These are phyloP conservation scores for Branchinecta sandiegonensis DNA, from an alignment of 2,888 invertebrate species.

Conservation along the genomic window DNA sequence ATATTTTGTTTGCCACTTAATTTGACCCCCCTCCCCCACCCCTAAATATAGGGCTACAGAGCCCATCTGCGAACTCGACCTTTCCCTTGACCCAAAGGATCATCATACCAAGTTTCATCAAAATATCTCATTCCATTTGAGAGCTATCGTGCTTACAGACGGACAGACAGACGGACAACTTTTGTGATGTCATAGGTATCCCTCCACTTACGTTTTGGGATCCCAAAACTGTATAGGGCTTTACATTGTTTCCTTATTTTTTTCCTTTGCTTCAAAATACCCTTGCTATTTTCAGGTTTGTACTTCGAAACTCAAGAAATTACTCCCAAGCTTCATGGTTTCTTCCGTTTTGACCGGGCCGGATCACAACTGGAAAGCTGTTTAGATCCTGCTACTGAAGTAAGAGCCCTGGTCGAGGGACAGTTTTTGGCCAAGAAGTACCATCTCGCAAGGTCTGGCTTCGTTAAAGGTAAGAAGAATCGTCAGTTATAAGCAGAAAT, in stretches of 20 bases:
- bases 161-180: no score
- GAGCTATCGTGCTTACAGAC: no score
- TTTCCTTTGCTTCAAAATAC: background rate
- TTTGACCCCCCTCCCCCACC: no score
- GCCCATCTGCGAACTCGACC: no score
- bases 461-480: slow-evolving; percentile 43
- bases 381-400: slow-evolving; percentile 53
- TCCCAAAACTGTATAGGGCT: background rate
- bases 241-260: background rate
- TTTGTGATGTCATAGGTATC: no score
- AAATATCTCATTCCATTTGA: no score
- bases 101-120: no score
- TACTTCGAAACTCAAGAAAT: slow-evolving; percentile 22
- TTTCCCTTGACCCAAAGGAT: no score
- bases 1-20: no score
- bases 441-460: slow-evolving; percentile 68
- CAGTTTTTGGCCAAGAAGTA: slow-evolving; percentile 72
- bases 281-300: background rate
- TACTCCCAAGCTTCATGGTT: slow-evolving; percentile 39
- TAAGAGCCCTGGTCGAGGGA: slow-evolving; percentile 79
- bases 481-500: no score
- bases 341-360: slow-evolving; percentile 44
- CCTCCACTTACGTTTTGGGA: no score
- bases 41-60: no score
- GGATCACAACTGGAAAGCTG: slow-evolving; percentile 37